phyloP scores from a whole-genome alignment of 2,888 invertebrate genomes.

The Sphecodes monilicornis region DNA sequence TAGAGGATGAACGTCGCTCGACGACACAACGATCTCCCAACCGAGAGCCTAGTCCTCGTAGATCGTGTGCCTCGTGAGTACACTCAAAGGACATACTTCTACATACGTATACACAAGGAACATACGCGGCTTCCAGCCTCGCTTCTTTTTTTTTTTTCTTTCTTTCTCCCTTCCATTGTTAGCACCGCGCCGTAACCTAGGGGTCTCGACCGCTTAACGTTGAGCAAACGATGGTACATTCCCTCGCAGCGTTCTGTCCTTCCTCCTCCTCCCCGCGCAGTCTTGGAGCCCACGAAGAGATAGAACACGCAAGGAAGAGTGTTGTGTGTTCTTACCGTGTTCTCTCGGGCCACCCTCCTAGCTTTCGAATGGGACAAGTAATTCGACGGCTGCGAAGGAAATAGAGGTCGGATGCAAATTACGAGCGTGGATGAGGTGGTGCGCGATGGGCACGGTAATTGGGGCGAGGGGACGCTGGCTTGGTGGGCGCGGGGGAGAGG shows the following conservation, averaged over 20 bases:
- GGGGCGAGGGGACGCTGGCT: constrained; percentile 69
- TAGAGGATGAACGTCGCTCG: constrained; percentile 63
- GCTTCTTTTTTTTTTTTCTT: not conserved
- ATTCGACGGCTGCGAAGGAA: constrained; percentile 56
- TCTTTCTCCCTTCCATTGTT: not conserved
- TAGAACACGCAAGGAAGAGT: not conserved
- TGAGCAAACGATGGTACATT: not conserved
- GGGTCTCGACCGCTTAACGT: not conserved
- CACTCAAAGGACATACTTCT: constrained; percentile 3
- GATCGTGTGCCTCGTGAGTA: constrained; percentile 66
- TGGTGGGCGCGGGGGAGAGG: constrained; percentile 50
- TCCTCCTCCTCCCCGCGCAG: not conserved
- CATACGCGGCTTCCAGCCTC: not conserved
- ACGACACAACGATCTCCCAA: constrained; percentile 50
- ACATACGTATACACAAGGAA: not conserved
- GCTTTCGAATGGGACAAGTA: constrained; percentile 14
- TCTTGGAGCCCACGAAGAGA: not conserved
- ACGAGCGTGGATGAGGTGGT: constrained; percentile 63
- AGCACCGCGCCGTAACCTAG: not conserved
- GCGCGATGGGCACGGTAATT: constrained; percentile 71
- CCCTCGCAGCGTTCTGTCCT: not conserved
- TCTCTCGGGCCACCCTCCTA: not conserved
- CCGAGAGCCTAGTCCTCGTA: constrained; percentile 47
- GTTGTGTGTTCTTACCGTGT: not conserved
- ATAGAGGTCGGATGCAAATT: constrained; percentile 74